phyloP scores from a whole-genome alignment of 2,113 vertebrate species.

The Naja naja region DNA sequence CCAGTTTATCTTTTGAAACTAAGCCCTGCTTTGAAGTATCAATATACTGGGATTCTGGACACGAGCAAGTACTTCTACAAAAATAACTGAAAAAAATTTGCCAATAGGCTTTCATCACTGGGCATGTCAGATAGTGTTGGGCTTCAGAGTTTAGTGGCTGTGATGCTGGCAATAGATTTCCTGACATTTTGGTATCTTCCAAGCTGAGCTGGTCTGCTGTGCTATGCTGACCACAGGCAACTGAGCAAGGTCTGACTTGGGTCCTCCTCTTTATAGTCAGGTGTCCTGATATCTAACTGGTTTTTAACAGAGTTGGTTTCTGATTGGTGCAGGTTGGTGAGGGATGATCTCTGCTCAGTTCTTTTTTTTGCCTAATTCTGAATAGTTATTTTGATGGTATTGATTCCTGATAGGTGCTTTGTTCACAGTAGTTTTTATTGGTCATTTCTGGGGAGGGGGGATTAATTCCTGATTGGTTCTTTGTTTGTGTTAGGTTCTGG shows the following conservation, averaged over 20 bases:
- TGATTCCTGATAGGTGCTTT: too few relatives aligned
- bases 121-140: not conserved
- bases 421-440: too few relatives aligned
- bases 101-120: not conserved
- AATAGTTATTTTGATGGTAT: too few relatives aligned
- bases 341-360: too few relatives aligned
- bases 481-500: too few relatives aligned
- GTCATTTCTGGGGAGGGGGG: too few relatives aligned
- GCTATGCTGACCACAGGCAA: too few relatives aligned
- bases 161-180: not conserved
- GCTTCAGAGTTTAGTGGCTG: not conserved
- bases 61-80: not conserved
- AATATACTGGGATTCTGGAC: not conserved
- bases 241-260: not conserved
- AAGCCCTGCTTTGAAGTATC: not conserved
- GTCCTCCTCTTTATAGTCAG: not conserved
- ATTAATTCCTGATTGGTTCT: too few relatives aligned
- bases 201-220: not conserved
- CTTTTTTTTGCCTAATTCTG: too few relatives aligned
- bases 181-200: not conserved
- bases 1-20: not conserved
- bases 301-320: too few relatives aligned
- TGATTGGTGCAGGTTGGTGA: too few relatives aligned
- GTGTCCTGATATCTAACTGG: too few relatives aligned
- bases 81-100: not conserved